Evolutionary conservation across 2,113 vertebrate genomes (phyloP), one percentile per base, ranked within the genome.

Genomic region (Noturus placidus): DNA sequence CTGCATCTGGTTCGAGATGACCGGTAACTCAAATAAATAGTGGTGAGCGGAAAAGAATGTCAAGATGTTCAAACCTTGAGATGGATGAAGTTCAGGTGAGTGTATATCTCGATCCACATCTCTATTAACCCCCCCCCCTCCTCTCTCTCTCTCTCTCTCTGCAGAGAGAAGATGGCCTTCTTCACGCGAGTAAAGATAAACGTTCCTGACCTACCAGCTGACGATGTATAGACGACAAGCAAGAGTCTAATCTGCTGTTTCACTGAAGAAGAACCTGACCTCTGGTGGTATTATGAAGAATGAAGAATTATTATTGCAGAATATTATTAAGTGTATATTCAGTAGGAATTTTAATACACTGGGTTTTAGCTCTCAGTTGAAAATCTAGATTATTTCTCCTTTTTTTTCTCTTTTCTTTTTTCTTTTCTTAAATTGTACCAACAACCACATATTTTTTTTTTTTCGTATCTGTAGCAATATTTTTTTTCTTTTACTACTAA

Each of bases 111-210:
- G 1, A 22, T 70, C 14, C 30, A 0, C 13, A 46, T 46, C 8
- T 46, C 70, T 27, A 27, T 46, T 78, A 8, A 54, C 27, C 14
- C 30, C 1, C 46, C 46, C 6, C 46, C 46, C 46, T 1, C 46
- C 46, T 84, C 84, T 61, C 77, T 52, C 33, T 42, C 59, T 78
- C 3, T 86, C 30, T 86, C 33, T 38, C 50, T 83, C 91, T 93
- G 7, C 88, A 99, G 98, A 93, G 98, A 99, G 96, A 99, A 99
- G 94, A 99, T 99, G 98, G 98, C 97, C 0, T 99, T 99, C 94
- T 99, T 99, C 95, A 99, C 98, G 0, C 96, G 97, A 91, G 96
- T 96, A 0, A 96, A 96, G 93, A 95, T 95, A 90, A 97, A 96
- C 88, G 96, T 99, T 91, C 96, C 97, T 5, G 91, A 97, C 0